These are phyloP conservation scores for Micronycteris hirsuta DNA, from an alignment of 2,113 vertebrate species.

Conservation along the genomic window DNA sequence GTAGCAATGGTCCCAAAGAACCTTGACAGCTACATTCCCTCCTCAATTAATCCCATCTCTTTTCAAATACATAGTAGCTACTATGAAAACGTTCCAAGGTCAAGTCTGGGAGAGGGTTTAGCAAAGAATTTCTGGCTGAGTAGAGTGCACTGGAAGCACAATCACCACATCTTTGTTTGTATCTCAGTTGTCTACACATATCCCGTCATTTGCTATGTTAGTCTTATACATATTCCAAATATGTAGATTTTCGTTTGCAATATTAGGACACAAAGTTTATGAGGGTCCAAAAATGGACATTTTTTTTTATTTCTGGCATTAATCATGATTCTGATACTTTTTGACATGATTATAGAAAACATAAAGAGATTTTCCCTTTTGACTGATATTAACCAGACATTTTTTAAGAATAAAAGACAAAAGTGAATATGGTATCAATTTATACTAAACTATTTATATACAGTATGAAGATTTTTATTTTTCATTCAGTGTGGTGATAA, in stretches of 20 bases:
- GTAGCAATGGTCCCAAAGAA: not conserved
- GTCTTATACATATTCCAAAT: conserved; percentile 59
- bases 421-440: not conserved
- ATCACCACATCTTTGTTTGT: conserved; percentile 51
- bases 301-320: not conserved
- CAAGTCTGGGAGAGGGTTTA: not conserved
- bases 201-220: conserved; percentile 63
- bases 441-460: not conserved
- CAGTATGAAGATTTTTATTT: not conserved
- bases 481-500: not conserved
- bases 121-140: not conserved
- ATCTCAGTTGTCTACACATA: conserved; percentile 53
- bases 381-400: not conserved
- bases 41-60: not conserved
- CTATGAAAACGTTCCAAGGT: not conserved
- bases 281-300: not conserved
- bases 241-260: conserved; percentile 56
- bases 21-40: not conserved
- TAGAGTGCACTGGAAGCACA: not conserved
- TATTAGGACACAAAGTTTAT: not conserved
- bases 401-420: not conserved
- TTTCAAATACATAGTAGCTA: not conserved
- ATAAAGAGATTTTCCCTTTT: not conserved
- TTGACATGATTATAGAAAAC: not conserved
- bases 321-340: not conserved